Conservation (phyloP, 2,113 vertebrate species). For the Oryzias celebensis region DNA sequence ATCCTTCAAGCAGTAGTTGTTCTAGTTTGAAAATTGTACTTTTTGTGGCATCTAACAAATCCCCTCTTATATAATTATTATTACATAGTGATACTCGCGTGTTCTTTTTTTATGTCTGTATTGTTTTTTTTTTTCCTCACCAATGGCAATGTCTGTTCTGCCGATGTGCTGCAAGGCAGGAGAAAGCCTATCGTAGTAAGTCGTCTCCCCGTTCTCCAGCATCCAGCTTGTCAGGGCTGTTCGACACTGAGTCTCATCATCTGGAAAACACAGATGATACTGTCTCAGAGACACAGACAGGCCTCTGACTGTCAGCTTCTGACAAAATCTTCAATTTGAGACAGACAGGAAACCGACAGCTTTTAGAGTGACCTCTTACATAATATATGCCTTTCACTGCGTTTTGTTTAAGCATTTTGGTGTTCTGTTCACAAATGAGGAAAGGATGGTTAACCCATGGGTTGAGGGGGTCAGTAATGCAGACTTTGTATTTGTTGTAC, state of each 20-base stretch:
- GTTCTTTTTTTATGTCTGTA: background rate
- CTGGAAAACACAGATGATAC: slow-evolving; percentile 54
- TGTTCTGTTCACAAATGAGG: background rate
- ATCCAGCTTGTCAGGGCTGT: slow-evolving; percentile 69
- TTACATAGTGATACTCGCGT: background rate
- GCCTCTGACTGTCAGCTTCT: slow-evolving; percentile 25
- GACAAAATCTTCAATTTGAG: slow-evolving; percentile 21
- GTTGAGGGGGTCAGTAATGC: no score
- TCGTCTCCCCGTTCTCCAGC: slow-evolving; percentile 56
- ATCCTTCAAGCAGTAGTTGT: slow-evolving; percentile 24
- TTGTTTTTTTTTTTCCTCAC: slow-evolving; percentile 52
- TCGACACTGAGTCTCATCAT: slow-evolving; percentile 54
- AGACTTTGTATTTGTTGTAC: no score
- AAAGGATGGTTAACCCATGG: no score
- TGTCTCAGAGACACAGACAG: slow-evolving; percentile 34
- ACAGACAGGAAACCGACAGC: slow-evolving; percentile 15
- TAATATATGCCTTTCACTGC: slow-evolving; percentile 5
- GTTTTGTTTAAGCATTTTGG: background rate
- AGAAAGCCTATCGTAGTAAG: slow-evolving; percentile 73
- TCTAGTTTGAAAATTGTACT: slow-evolving; percentile 29
- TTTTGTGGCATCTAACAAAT: slow-evolving; percentile 9
- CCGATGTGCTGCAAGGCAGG: slow-evolving; percentile 71
- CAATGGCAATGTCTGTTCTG: slow-evolving; percentile 73
- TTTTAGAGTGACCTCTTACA: slow-evolving; percentile 3
- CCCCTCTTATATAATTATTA: background rate